Conservation (phyloP, 1,140 invertebrate species). For the Planococcus citri region DNA sequence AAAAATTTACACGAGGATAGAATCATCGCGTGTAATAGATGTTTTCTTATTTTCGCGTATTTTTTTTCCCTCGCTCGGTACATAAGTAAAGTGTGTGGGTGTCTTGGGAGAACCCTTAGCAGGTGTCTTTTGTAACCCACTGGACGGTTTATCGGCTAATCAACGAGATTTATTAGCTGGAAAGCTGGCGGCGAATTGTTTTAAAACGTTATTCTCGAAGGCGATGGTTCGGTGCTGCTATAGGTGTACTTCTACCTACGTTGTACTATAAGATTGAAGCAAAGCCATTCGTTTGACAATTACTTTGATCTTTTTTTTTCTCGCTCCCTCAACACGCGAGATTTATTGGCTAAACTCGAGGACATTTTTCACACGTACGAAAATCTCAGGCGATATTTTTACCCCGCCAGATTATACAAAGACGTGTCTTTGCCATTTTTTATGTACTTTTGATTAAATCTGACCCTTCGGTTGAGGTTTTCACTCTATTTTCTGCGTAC, state of each 20-base stretch:
- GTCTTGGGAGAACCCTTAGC: background rate
- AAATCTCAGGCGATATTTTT: background rate
- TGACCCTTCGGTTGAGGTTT: background rate
- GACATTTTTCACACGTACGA: background rate
- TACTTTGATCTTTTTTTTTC: background rate
- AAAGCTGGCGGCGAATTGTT: background rate
- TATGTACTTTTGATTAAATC: constrained; percentile 2
- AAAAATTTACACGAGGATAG: too few species aligned
- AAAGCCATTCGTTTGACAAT: background rate
- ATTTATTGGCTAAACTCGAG: background rate
- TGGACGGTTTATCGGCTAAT: background rate
- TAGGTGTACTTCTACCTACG: too few species aligned
- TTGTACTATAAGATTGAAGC: background rate
- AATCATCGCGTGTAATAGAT: too few species aligned
- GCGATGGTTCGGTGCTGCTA: too few species aligned
- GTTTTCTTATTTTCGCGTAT: too few species aligned
- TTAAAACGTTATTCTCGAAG: constrained; percentile 5
- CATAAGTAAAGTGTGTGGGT: too few species aligned
- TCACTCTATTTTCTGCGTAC: too few species aligned
- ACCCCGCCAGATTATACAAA: background rate
- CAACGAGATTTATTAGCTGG: background rate
- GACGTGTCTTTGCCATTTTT: background rate
- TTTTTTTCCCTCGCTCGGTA: too few species aligned
- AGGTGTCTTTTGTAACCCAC: background rate
- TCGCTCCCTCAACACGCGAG: background rate